Base-by-base conservation (phyloP, 2,113 vertebrate genomes). In the Labeo rohita region DNA sequence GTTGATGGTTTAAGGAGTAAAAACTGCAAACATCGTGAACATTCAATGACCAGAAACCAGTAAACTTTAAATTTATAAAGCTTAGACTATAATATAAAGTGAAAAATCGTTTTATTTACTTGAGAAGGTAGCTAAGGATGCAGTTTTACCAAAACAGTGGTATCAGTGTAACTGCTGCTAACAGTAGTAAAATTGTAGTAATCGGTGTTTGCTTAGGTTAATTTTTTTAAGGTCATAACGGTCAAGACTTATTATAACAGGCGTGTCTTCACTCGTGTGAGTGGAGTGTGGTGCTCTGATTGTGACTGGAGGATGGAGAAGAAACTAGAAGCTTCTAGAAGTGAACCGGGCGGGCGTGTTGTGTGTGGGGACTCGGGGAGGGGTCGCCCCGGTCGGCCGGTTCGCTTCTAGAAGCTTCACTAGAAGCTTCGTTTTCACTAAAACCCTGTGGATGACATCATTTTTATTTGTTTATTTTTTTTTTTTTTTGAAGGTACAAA, bases 261-360 rank as follows among this genome's bases (percentile, higher is more conserved):
- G 59, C 59, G 59, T 23, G 59, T 11, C 59, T 10, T 23, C 9
- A 4, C 9, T 21, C 59, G 59, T n/a, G 59, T 23, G 59, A 63
- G 59, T 23, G 3, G 39, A 39, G 39, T 2, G 59, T 11, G n/a
- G 9, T 23, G n/a, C 59, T 23, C n/a, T 23, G 59, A 0, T n/a
- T 63, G 59, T 63, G 59, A 63, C 23, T 63, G 59, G 59, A 63
- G 59, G 59, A 63, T 23, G 66, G 66, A 70, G 36, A n/a, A 73
- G 70, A 72, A 45, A 18, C 36, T 16, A 21, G 68, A 72, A 72
- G 39, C 39, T 72, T 72, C 68, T 45, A 21, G 39, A 72, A 43
- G 39, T 21, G 68, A 45, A n/a, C 39, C 21, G 16, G 36, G 49
- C 49, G 49, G 10, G 36, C 7, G 16, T 13, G 34, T 15, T 39